Evolutionary conservation across 2,797 vertebrate genomes (phyloP), one percentile per base, ranked within the genome.

Genomic region (Loris lydekkerianus): DNA sequence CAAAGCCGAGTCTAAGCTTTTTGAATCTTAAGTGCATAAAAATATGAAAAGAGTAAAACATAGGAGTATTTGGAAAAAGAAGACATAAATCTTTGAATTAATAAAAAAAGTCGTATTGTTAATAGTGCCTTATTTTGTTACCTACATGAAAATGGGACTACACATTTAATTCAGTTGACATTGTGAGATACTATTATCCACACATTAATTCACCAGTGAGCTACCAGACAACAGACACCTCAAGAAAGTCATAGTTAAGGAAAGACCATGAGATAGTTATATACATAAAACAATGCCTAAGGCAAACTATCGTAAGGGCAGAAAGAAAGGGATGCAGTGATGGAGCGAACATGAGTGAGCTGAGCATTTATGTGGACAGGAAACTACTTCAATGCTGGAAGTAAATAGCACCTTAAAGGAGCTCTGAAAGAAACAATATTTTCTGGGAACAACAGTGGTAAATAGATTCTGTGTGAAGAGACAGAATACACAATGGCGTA

Each of bases 51-150:
- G 49, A 56, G 18, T n/a, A 25, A 90, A 25, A 73, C 14, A 31
- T 31, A 46, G 77, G 6, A 10, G 2, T 31, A 65, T 90, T 93
- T 91, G 37, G 21, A 78, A 81, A 90, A 29, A 56, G 96, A 63
- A 31, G 49, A 7, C 17, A 2, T 77, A 83, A 76, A 58, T 83
- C 56, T 96, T 91, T 92, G 81, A 70, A 65, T 82, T 77, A 70
- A 29, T 18, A 69, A 83, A 73, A 73, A 34, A 72, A 15, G 5
- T 49, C 72, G 49, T 58, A 70, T 53, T 91, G 5, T 61, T 72
- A 40, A 49, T 25, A 70, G 77, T 73, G 43, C 15, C 87, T 93
- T 77, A 37, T 84, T 92, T 60, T 87, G 21, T 86, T 77, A 61
- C 23, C 25, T 95, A 14, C 40, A 76, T 53, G 61, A 49, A 93